Base-by-base conservation (phyloP, 37 sponge, comb jelly and placozoan species). In the Crambe crambe region DNA sequence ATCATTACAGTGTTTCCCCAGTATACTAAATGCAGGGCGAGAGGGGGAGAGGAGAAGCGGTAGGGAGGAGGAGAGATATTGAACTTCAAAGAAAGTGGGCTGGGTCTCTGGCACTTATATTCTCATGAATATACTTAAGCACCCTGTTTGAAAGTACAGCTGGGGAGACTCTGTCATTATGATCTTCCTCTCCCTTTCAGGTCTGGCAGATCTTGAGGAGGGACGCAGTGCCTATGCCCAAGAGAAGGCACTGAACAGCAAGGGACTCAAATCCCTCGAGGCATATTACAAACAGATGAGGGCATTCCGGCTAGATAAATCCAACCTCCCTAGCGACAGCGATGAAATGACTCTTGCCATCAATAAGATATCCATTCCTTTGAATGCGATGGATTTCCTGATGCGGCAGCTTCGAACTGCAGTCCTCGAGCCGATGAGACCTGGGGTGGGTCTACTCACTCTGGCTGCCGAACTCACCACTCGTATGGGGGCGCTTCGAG, bases 351-450 rank as follows among this genome's bases (percentile, higher is more conserved):
- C 32, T 0, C 21, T 82, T 31, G 87, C 87, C 66, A 72, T 91
- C 30, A 74, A 82, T 66, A 72, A 89, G 80, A 82, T 89, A 27
- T 77, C 81, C 39, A 81, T 58, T 2, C 94, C 94, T 0, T 72
- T 93, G 22, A 82, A 83, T 37, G 86, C 90, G 37, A 73, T 93
- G 87, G 90, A 89, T 10, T 51, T 60, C 3, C 71, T 93, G 25
- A 31, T 89, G 44, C 42, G 37, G 1, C 87, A 87, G 41, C 37
- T 93, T 8, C 73, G 83, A 34, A 72, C 44, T 42, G 58, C 70
- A 1, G 41, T 89, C 37, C 37, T 23, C 27, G 87, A 89, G 1
- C 91, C 78, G 12, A 76, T 54, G 37, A 38, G 61, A 30, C 72
- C 77, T 6, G 89, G 89, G 1, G 86, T 82, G 32, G 91, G 90